phyloP scores from a whole-genome alignment of 2,113 vertebrate genomes.

The Sceloporus undulatus region DNA sequence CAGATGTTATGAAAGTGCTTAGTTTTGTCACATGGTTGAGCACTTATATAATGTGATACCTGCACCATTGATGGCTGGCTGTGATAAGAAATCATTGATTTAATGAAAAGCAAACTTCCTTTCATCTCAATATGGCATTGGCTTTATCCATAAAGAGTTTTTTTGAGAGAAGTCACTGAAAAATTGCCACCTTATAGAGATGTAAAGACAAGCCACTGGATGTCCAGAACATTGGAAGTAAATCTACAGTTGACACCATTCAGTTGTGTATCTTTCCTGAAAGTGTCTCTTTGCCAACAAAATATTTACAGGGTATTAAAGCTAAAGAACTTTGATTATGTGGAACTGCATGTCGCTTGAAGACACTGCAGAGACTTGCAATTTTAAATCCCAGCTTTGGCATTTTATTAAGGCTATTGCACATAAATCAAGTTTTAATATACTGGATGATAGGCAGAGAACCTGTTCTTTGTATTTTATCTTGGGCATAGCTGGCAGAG shows the following conservation, averaged over 20 bases:
- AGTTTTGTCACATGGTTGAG: conserved; percentile 20
- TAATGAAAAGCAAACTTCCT: conserved; percentile 51
- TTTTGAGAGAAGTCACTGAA: conserved; percentile 52
- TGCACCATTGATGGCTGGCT: conserved; percentile 59
- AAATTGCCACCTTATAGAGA: conserved; percentile 58
- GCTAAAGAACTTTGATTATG: conserved; percentile 53
- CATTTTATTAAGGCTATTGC: conserved; percentile 66
- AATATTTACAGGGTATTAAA: conserved; percentile 59
- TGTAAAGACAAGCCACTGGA: conserved; percentile 57
- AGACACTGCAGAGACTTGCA: conserved; percentile 61
- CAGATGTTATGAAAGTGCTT: not conserved
- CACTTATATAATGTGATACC: conserved; percentile 22
- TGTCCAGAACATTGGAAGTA: conserved; percentile 34
- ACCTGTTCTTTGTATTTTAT: conserved; percentile 77
- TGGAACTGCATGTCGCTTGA: conserved; percentile 58
- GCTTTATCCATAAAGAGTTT: conserved; percentile 54
- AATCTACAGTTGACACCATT: conserved; percentile 58
- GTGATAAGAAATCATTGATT: conserved; percentile 51
- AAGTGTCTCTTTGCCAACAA: conserved; percentile 64
- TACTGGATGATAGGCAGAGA: conserved; percentile 68
- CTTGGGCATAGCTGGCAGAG: conserved; percentile 78
- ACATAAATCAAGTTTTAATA: conserved; percentile 71
- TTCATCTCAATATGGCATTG: conserved; percentile 54
- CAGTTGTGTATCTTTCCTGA: conserved; percentile 66
- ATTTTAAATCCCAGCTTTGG: conserved; percentile 60